A percentile compares a stretch with the other conserved stretches of the same genome.
Conservation (phyloP, 2,113 vertebrate genomes). For the Centropus bengalensis region DNA sequence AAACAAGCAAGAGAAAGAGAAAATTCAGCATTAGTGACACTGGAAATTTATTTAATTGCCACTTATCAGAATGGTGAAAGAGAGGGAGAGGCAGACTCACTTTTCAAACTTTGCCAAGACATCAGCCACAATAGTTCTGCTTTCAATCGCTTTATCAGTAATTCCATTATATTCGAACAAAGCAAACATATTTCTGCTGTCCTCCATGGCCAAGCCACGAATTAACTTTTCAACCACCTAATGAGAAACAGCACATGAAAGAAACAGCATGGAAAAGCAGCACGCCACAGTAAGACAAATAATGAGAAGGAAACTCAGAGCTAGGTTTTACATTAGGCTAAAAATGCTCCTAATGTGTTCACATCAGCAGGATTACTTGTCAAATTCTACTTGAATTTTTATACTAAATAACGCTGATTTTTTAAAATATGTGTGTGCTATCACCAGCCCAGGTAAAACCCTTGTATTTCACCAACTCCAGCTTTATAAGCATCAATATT, state of each 20-base stretch:
- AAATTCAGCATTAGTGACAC: not conserved
- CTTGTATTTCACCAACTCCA: not conserved
- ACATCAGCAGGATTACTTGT: not conserved
- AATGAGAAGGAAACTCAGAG: not conserved
- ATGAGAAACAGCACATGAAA: not conserved
- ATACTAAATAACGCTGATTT: not conserved
- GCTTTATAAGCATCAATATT: not conserved
- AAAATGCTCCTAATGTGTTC: not conserved
- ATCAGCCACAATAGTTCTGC: constrained; percentile 91
- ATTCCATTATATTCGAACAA: constrained; percentile 91
- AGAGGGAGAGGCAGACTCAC: constrained; percentile 72
- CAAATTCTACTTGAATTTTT: not conserved
- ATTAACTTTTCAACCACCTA: constrained; percentile 98
- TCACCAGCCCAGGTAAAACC: not conserved
- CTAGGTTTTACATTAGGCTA: not conserved
- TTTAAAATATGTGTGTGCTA: not conserved
- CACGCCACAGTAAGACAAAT: not conserved
- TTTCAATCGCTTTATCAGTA: constrained; percentile 93
- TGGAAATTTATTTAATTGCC: not conserved
- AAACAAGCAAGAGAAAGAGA: not conserved
- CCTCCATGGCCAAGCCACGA: constrained; percentile 95
- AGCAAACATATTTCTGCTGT: constrained; percentile 97
- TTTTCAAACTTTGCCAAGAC: constrained; percentile 96
- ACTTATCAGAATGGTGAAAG: not conserved
- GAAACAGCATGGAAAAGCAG: not conserved